Percentiles rank a stretch among this genome's conserved stretches.
Conservation (phyloP, 92 coral and sea anemone species). For the Palythoa caribaeorum region DNA sequence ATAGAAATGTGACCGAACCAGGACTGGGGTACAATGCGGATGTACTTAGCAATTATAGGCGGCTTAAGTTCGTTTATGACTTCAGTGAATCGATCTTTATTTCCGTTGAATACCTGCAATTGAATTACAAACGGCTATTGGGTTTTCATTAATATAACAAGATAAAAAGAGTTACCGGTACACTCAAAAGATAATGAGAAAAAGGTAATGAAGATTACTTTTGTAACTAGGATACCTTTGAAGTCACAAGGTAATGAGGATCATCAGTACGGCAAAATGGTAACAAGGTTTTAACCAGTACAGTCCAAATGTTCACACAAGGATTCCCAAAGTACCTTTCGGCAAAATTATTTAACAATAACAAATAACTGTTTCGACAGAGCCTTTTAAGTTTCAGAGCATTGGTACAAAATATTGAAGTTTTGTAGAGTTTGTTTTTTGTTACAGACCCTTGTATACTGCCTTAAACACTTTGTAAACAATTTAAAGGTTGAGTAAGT, state of each 20-base stretch:
- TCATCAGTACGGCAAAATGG: background rate
- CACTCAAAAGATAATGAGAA: background rate
- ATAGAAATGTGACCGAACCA: conserved; percentile 28
- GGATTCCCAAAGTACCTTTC: too few species aligned
- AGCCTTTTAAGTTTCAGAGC: too few species aligned
- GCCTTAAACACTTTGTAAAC: too few species aligned
- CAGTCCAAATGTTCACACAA: too few species aligned
- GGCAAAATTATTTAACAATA: too few species aligned
- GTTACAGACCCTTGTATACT: too few species aligned
- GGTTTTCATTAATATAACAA: background rate
- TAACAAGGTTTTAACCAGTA: background rate
- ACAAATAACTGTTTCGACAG: too few species aligned
- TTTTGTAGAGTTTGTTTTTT: too few species aligned
- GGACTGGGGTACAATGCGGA: conserved; percentile 32
- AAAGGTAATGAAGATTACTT: too few species aligned
- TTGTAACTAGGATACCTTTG: background rate
- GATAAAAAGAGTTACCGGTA: background rate
- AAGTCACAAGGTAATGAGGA: background rate
- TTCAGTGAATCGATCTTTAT: conserved; percentile 33
- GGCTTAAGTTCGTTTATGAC: conserved; percentile 30
- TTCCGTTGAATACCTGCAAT: conserved; percentile 29
- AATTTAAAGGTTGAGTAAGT: too few species aligned
- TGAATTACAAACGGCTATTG: background rate
- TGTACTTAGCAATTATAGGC: conserved; percentile 14
- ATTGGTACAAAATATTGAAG: too few species aligned